Conservation (phyloP, 2,797 vertebrate species). For the Molossus molossus region DNA sequence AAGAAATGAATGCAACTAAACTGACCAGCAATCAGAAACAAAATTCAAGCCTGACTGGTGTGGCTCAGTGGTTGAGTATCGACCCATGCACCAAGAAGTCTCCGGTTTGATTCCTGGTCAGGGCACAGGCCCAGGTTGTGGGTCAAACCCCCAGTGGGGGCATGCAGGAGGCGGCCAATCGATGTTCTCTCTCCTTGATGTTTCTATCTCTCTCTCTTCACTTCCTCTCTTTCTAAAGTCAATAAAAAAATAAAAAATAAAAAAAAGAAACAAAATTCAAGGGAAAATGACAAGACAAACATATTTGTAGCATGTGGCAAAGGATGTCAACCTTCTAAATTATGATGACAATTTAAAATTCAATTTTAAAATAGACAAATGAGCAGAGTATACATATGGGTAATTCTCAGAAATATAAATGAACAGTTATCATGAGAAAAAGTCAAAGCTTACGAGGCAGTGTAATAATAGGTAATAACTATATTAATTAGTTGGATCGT, state of each 20-base stretch:
- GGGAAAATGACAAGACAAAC: conserved; percentile 12
- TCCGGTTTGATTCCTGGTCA: too few relatives aligned
- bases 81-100: too few relatives aligned
- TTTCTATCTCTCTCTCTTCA: too few relatives aligned
- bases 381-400: neutral
- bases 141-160: too few relatives aligned
- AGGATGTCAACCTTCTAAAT: neutral
- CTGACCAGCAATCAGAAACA: conserved; percentile 6
- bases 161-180: too few relatives aligned
- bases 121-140: too few relatives aligned
- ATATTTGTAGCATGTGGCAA: neutral
- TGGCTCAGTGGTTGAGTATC: too few relatives aligned
- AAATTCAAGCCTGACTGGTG: neutral
- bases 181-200: too few relatives aligned
- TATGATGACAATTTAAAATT: conserved; percentile 18
- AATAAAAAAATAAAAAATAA: too few relatives aligned
- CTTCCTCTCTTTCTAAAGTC: too few relatives aligned
- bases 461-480: neutral
- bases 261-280: conserved; percentile 27
- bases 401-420: neutral
- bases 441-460: neutral
- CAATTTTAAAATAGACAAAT: conserved; percentile 32
- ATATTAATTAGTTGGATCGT: neutral
- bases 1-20: conserved; percentile 39
- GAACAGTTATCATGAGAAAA: conserved; percentile 29